phyloP scores from a whole-genome alignment of 2,888 invertebrate species.

The Synergus itoensis region DNA sequence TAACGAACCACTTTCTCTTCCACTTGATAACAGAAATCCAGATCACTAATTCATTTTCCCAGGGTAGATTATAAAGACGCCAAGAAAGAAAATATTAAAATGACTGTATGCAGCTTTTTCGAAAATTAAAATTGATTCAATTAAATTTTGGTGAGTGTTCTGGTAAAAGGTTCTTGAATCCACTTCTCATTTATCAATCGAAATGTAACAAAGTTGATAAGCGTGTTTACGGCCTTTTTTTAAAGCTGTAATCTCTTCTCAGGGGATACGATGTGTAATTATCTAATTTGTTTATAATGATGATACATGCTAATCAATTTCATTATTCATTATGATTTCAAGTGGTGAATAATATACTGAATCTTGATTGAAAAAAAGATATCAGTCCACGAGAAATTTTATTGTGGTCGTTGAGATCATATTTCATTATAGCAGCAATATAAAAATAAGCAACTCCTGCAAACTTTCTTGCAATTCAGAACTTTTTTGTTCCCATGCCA shows the following conservation, averaged over 20 bases:
- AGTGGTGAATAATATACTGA: neutral
- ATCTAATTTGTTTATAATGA: slow-evolving; percentile 9
- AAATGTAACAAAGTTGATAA: neutral
- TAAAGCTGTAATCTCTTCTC: neutral
- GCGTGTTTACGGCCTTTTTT: neutral
- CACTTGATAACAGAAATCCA: slow-evolving; percentile 29
- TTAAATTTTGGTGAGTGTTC: neutral
- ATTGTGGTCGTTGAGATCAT: neutral
- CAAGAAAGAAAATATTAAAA: neutral
- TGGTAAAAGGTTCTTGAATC: neutral
- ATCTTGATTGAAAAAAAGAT: neutral
- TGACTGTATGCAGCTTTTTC: neutral
- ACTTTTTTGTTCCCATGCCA: slow-evolving; percentile 7
- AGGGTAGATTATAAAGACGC: neutral
- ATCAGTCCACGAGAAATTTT: neutral
- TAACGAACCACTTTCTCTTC: slow-evolving; percentile 37
- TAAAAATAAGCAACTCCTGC: slow-evolving; percentile 18
- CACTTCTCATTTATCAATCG: neutral
- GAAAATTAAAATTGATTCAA: neutral
- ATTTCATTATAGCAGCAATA: slow-evolving; percentile 12
- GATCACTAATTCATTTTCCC: slow-evolving; percentile 18
- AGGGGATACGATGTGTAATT: slow-evolving; percentile 2
- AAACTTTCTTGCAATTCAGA: slow-evolving; percentile 30
- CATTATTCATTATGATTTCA: neutral
- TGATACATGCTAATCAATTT: neutral